These are phyloP conservation scores for Pollachius pollachius DNA, from an alignment of 2,113 vertebrate genomes.

Conservation along the genomic window DNA sequence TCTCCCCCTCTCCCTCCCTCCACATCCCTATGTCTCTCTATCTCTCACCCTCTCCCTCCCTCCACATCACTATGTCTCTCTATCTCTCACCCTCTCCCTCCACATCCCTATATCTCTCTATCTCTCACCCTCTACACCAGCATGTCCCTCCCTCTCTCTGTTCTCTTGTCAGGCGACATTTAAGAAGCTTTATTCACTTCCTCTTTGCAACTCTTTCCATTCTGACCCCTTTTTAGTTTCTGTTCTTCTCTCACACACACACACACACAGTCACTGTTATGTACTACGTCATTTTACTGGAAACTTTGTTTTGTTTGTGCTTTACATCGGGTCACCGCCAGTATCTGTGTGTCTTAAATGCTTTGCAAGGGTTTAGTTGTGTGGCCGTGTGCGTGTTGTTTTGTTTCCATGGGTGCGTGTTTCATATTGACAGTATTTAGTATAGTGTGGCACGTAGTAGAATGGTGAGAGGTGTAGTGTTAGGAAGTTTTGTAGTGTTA, in stretches of 20 bases:
- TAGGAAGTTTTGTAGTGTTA: not conserved
- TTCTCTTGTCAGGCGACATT: conserved; percentile 11
- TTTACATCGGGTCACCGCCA: conserved; percentile 37
- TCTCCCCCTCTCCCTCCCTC: not conserved
- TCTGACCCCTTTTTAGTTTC: conserved; percentile 28
- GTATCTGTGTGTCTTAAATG: conserved; percentile 18
- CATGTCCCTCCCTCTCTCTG: not conserved
- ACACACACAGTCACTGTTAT: conserved; percentile 11
- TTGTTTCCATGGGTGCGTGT: not conserved
- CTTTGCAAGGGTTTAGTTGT: not conserved
- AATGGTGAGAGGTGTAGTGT: not conserved
- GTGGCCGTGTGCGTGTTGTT: not conserved
- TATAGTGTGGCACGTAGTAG: not conserved
- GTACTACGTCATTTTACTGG: conserved; percentile 24
- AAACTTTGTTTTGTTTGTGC: conserved; percentile 33
- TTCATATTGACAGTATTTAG: no score
- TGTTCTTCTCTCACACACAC: not conserved
- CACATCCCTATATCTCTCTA: not conserved
- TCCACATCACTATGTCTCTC: no score
- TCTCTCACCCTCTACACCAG: not conserved
- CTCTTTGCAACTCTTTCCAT: conserved; percentile 46
- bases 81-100: not conserved
- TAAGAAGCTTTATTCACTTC: conserved; percentile 17
- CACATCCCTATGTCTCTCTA: not conserved
- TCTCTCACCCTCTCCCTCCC: not conserved